Evolutionary conservation across 2,888 invertebrate genomes (phyloP).

Genomic region (Tenodera sinensis): DNA sequence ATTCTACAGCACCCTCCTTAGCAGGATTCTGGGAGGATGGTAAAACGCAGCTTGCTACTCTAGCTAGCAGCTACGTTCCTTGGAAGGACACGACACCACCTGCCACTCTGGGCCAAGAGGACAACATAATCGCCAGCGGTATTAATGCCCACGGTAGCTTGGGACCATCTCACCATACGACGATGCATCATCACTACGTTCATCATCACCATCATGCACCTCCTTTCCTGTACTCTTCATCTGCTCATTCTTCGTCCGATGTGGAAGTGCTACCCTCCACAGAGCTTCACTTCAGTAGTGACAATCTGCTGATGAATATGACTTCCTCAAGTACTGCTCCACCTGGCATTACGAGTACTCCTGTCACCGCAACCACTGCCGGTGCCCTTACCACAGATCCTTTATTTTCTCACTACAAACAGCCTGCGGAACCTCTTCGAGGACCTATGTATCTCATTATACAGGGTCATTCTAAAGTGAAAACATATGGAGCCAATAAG

Average conservation of each 20-base stretch:
- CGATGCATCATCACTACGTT: neutral
- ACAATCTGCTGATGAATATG: neutral
- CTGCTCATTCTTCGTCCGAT: neutral
- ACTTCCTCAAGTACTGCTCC: neutral
- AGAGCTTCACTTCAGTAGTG: neutral
- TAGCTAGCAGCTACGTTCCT: slow-evolving; percentile 41
- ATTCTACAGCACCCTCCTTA: neutral
- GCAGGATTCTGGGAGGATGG: slow-evolving; percentile 48
- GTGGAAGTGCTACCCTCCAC: neutral
- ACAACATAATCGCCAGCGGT: neutral
- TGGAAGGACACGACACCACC: slow-evolving; percentile 39
- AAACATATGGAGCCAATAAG: slow-evolving; percentile 65
- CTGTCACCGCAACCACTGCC: slow-evolving; percentile 47
- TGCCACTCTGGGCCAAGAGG: neutral
- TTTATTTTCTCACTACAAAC: slow-evolving; percentile 59
- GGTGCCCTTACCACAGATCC: slow-evolving; percentile 57
- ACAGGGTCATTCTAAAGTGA: slow-evolving; percentile 82
- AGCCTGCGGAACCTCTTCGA: slow-evolving; percentile 56
- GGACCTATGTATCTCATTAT: slow-evolving; percentile 74
- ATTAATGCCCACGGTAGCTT: neutral
- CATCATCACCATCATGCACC: neutral
- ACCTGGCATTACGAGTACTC: neutral
- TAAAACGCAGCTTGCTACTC: slow-evolving; percentile 35
- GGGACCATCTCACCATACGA: neutral
- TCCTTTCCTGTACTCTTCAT: neutral